These are phyloP conservation scores for Alviniconcha marisindica DNA, from an alignment of 1,140 invertebrate species.

Conservation along the genomic window DNA sequence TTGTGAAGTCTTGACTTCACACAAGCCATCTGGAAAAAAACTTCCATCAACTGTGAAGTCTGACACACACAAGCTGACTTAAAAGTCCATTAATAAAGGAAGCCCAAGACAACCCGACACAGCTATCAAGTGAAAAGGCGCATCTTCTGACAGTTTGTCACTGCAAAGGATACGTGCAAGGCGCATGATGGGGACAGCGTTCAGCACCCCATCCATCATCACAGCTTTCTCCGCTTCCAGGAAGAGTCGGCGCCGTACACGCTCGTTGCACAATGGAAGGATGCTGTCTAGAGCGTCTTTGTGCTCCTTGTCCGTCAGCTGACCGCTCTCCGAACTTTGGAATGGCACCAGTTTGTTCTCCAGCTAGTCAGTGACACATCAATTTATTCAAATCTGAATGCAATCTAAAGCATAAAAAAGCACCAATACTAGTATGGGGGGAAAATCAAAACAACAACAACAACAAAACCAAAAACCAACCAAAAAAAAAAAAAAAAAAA, in stretches of 20 bases:
- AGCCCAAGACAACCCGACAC: no score
- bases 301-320: conserved; percentile 70
- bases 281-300: conserved; percentile 70
- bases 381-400: not conserved
- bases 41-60: no score
- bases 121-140: no score
- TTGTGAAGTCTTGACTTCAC: no score
- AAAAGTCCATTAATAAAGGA: no score
- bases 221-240: conserved; percentile 67
- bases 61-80: no score
- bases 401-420: not conserved
- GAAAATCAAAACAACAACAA: no score
- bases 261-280: conserved; percentile 67
- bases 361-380: conserved; percentile 49
- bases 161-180: conserved; percentile 72
- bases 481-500: no score
- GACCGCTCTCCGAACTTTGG: conserved; percentile 58
- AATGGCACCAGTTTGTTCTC: conserved; percentile 67
- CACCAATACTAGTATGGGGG: no score
- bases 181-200: conserved; percentile 67
- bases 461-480: no score
- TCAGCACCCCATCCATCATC: conserved; percentile 55
- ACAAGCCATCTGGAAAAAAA: no score
- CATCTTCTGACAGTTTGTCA: no score
- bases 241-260: conserved; percentile 62